Evolutionary conservation across 2,113 vertebrate genomes (phyloP), one percentile per base, ranked within the genome.

Genomic region (Barnardius zonarius): DNA sequence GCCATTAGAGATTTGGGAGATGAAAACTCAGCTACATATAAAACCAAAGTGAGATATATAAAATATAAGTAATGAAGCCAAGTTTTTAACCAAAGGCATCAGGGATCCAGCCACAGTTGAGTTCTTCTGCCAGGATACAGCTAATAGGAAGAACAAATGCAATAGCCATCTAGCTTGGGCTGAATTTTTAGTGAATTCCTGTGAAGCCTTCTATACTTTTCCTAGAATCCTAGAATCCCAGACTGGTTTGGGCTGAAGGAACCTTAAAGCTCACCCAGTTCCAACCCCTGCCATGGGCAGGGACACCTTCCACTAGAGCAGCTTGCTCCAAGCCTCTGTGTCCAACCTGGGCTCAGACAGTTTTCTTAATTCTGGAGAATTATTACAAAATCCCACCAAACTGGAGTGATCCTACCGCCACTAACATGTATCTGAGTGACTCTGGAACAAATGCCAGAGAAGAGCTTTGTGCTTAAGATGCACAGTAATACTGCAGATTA

Each of bases 61-160:
- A 94, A 94, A 69, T 48, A 39, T 10, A 62, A 62, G n/a, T 54
- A 82, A 76, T 17, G 20, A 93, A 92, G 84, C 76, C 88, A 95
- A n/a, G 49, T 24, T 88, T 92, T 88, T 79, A 94, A 94, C 83
- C 68, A 93, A 90, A 95, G 74, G 52, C 61, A 96, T 66, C 48
- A 81, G 57, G 75, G 46, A 84, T 94, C n/a, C 86, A 88, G 79
- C 30, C 90, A 89, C 74, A 82, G 79, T 52, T 74, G 68, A 79
- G 11, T n/a, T 66, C 66, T 69, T 73, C 28, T 69, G 75, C 79
- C 86, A 92, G 91, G 61, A 92, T 7, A 79, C 23, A 86, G 49
- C 57, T 89, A 67, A 91, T 5, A 68, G 39, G 63, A 93, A 70
- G 55, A 93, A 91, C 11, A 90, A 94, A 92, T 35, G 55, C 57